These are phyloP conservation scores for Nesoenas mayeri DNA, from an alignment of 2,113 vertebrate genomes.

Conservation along the genomic window DNA sequence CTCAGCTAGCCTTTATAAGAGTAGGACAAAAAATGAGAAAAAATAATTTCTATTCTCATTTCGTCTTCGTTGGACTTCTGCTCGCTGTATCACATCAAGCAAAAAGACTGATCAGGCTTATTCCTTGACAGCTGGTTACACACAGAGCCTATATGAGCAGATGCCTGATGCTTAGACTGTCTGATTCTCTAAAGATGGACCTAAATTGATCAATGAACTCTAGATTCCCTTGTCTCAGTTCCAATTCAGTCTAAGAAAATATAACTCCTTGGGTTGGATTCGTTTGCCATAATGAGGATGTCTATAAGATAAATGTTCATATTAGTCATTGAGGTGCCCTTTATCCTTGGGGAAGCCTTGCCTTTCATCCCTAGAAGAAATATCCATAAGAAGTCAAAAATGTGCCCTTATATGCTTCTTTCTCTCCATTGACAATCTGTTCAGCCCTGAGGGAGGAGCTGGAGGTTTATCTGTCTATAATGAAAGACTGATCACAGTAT, in stretches of 20 bases:
- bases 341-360: not conserved
- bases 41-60: not conserved
- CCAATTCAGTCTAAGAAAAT: not conserved
- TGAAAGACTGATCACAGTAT: not conserved
- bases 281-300: not conserved
- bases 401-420: not conserved
- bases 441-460: not conserved
- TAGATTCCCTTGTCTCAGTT: not conserved
- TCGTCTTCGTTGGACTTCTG: not conserved
- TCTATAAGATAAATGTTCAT: not conserved
- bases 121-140: not conserved
- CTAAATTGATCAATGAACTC: not conserved
- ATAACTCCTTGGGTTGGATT: fast-evolving
- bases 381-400: not conserved
- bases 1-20: not conserved
- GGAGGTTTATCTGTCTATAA: not conserved
- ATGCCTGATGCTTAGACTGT: not conserved
- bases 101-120: not conserved
- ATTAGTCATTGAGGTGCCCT: not conserved
- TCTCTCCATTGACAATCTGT: not conserved
- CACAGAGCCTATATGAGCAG: not conserved
- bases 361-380: not conserved
- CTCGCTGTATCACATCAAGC: not conserved
- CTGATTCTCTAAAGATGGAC: not conserved
- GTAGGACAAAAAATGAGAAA: not conserved